Evolutionary conservation across 2,888 invertebrate species (phyloP).

Genomic region (Dicyrtomina minuta): DNA sequence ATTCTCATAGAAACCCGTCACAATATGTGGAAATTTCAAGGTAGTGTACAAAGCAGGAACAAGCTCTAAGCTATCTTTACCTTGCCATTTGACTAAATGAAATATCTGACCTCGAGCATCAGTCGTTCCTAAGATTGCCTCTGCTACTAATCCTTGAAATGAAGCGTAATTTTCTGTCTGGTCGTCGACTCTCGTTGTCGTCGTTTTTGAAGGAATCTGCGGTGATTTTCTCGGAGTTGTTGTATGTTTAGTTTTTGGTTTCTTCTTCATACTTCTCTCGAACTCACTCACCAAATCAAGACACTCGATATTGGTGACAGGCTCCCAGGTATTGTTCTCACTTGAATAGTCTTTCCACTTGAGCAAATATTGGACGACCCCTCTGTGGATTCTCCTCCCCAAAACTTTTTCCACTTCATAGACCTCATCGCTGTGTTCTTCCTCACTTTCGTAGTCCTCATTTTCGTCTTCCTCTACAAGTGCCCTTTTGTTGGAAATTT

Average conservation of each 20-base stretch:
- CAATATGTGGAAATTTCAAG: slow-evolving; percentile 21
- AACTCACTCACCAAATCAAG: too few relatives aligned
- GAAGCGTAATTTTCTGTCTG: not conserved
- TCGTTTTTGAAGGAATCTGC: not conserved
- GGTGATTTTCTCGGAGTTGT: not conserved
- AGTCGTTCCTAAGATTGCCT: slow-evolving; percentile 19
- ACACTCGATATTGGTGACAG: too few relatives aligned
- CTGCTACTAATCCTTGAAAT: slow-evolving; percentile 15
- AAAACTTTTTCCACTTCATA: too few relatives aligned
- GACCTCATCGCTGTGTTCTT: too few relatives aligned
- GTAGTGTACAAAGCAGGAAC: slow-evolving; percentile 20
- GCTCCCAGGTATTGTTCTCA: too few relatives aligned
- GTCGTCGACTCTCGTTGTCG: not conserved
- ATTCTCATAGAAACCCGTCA: slow-evolving; percentile 17
- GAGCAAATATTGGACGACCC: too few relatives aligned
- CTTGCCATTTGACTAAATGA: slow-evolving; percentile 26
- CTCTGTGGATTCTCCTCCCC: too few relatives aligned
- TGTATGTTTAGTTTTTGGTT: not conserved
- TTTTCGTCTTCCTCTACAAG: too few relatives aligned
- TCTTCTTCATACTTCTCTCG: too few relatives aligned
- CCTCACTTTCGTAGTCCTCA: too few relatives aligned
- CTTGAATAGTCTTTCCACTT: too few relatives aligned
- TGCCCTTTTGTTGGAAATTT: too few relatives aligned
- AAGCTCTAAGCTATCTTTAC: slow-evolving; percentile 12
- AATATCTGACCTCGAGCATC: slow-evolving; percentile 12